These are phyloP conservation scores for Drosophila oshimai DNA, from an alignment of 1,140 invertebrate genomes.

Conservation along the genomic window DNA sequence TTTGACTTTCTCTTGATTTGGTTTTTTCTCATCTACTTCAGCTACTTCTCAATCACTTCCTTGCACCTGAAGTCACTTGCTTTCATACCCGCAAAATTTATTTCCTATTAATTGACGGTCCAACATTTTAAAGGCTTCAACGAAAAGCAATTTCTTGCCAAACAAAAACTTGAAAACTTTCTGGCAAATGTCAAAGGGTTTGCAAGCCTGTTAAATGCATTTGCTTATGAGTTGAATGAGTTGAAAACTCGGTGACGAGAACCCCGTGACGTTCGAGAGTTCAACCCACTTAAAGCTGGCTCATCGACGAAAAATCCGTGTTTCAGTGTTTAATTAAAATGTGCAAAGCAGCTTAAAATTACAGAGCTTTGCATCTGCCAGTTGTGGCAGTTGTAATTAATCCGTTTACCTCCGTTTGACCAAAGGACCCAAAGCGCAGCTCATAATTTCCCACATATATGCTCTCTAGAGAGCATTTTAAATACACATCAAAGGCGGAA, in stretches of 20 bases:
- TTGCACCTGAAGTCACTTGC: conserved; percentile 1
- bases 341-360: conserved; percentile 60
- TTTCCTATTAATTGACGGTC: conserved; percentile 35
- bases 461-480: conserved; percentile 37
- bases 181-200: conserved; percentile 28
- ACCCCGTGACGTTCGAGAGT: neutral
- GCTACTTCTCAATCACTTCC: neutral
- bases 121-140: conserved; percentile 20
- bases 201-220: conserved; percentile 43
- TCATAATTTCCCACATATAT: conserved; percentile 77
- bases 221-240: neutral
- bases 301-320: conserved; percentile 15
- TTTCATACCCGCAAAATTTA: conserved; percentile 15
- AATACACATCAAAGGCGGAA: conserved; percentile 69
- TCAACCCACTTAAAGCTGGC: conserved; percentile 24
- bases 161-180: conserved; percentile 43
- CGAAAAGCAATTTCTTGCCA: conserved; percentile 40
- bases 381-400: conserved; percentile 39
- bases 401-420: conserved; percentile 63
- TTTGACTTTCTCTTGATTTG: neutral
- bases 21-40: neutral
- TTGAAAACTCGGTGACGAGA: neutral
- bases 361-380: conserved; percentile 1
- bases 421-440: conserved; percentile 24
- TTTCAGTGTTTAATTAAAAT: conserved; percentile 65